A percentile compares a stretch with the other conserved stretches of the same genome.
phyloP scores from a whole-genome alignment of 2,888 invertebrate genomes.

The Epiblema foenella region DNA sequence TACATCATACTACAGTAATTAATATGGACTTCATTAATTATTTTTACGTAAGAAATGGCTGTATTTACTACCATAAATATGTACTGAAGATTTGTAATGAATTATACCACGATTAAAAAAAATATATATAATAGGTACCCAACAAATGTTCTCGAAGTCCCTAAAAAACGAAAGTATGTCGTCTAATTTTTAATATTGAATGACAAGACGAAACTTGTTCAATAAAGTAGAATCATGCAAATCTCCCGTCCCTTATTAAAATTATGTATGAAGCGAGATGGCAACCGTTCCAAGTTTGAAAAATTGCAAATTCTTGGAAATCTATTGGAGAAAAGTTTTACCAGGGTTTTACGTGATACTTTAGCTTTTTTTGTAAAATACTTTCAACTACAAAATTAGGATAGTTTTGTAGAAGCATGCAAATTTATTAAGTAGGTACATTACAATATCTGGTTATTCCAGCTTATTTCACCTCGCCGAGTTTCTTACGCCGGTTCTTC shows the following conservation, averaged over 20 bases:
- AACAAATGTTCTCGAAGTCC: conserved; percentile 18
- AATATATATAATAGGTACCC: too few species aligned
- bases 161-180: conserved; percentile 43
- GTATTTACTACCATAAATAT: conserved; percentile 6
- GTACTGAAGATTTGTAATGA: too few species aligned
- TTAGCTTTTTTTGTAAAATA: conserved; percentile 22
- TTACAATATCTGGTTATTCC: background rate
- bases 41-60: too few species aligned
- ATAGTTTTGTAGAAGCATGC: background rate
- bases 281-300: conserved; percentile 45
- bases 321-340: conserved; percentile 39
- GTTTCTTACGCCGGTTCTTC: too few species aligned
- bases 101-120: too few species aligned
- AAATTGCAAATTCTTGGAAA: conserved; percentile 44
- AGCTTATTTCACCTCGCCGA: too few species aligned
- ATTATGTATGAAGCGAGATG: conserved; percentile 67
- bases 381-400: conserved; percentile 13
- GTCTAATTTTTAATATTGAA: conserved; percentile 73
- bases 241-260: conserved; percentile 65
- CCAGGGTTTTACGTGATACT: conserved; percentile 26
- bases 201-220: conserved; percentile 75
- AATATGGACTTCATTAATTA: too few species aligned
- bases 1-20: too few species aligned
- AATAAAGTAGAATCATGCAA: conserved; percentile 74
- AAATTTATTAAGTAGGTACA: too few species aligned